Base-by-base conservation (phyloP, 1,140 invertebrate genomes). In the Eupristina koningsbergeri region DNA sequence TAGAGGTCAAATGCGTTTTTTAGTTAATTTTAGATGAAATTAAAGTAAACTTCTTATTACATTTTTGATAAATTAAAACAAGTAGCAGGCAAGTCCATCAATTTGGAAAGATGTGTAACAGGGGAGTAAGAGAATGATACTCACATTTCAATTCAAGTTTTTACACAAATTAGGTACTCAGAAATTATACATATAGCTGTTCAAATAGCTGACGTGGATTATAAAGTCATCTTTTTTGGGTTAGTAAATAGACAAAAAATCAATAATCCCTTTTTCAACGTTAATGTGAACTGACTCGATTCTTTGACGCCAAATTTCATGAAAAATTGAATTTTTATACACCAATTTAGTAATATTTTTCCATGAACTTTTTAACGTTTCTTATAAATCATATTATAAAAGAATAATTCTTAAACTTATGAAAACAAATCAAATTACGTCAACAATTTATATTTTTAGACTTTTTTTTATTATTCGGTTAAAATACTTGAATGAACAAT, bases 91-190 rank as follows among this genome's bases (percentile, higher is more conserved):
- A 63, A 11, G 71, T 29, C 63, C 53, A 80, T 85, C 76, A 74
- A 76, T 87, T 91, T 90, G 91, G 91, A 91, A 91, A 91, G 91
- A 91, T 89, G 86, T 91, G 89, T 89, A 87, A 90, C 85, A 22
- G 34, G 15, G 34, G 45, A 75, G 19, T 80, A 29, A 50, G 47
- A 77, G 39, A 61, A 45, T n/a, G 19, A 74, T 50, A 69, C 31
- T 77, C 22, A 45, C 39, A 1, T 73, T 45, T 73, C 7, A 73
- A 45, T 19, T 58, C 31, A 79, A 45, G 63, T 76, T 39, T 47
- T 67, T 82, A 17, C 39, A 41, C 13, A 19, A 71, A n/a, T 50
- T 69, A 53, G 19, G 31, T 64, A 50, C 41, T 78, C 39, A 45
- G 45, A 7, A 50, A 31, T 69, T 34, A 31, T 34, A 64, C 29